These are phyloP conservation scores for Brienomyrus brachyistius DNA, from an alignment of 2,113 vertebrate genomes.

Conservation along the genomic window DNA sequence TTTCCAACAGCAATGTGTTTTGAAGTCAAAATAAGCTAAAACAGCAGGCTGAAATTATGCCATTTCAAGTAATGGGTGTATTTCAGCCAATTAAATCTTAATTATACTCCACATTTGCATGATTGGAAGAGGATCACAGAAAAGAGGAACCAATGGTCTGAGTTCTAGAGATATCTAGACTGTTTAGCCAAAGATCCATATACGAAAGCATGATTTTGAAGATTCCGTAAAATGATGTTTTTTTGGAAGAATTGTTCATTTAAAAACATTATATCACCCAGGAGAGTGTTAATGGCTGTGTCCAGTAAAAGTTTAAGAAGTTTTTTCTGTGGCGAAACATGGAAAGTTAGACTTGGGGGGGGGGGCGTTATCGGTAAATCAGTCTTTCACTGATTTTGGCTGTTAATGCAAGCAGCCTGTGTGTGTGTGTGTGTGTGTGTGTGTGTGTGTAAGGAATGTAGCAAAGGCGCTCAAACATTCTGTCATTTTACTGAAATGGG, in stretches of 20 bases:
- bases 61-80: background rate
- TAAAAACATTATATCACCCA: background rate
- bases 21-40: background rate
- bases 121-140: background rate
- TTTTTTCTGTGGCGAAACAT: background rate
- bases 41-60: background rate
- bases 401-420: background rate
- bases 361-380: background rate
- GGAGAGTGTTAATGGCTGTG: background rate
- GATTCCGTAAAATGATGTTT: background rate
- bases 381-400: background rate
- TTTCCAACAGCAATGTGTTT: background rate
- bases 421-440: no score
- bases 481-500: slow-evolving; percentile 31
- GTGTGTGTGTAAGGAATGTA: background rate
- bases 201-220: background rate
- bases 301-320: background rate
- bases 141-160: background rate
- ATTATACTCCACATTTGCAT: background rate
- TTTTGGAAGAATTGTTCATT: background rate
- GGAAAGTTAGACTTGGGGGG: background rate
- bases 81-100: slow-evolving; percentile 1
- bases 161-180: background rate
- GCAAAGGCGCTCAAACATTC: background rate
- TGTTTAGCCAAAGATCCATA: background rate